phyloP scores from a whole-genome alignment of 2,113 vertebrate species.

The Cricetomys ansorgei region DNA sequence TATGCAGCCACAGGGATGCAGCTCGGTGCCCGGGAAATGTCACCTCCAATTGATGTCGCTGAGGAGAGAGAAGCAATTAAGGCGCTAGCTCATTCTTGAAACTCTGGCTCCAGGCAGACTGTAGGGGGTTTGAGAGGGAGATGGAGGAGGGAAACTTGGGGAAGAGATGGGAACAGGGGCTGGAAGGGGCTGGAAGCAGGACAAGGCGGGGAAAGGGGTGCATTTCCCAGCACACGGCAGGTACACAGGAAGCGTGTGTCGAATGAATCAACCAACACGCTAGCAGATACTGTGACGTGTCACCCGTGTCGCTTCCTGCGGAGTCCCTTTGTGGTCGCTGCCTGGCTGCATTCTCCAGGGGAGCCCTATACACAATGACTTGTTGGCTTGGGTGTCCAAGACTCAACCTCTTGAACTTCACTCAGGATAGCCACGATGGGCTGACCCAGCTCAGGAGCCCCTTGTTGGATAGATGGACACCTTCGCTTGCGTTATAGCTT shows the following conservation, averaged over 20 bases:
- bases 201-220: background rate
- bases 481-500: background rate
- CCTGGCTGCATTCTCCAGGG: background rate
- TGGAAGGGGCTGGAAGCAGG: background rate
- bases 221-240: background rate
- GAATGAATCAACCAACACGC: background rate
- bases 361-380: background rate
- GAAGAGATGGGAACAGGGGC: background rate
- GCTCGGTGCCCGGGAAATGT: slow-evolving; percentile 86
- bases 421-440: background rate
- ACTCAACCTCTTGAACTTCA: background rate
- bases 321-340: background rate
- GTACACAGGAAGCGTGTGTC: background rate
- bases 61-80: slow-evolving; percentile 78
- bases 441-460: background rate
- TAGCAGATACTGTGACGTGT: background rate
- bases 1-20: slow-evolving; percentile 88
- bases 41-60: slow-evolving; percentile 86
- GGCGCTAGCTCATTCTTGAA: slow-evolving; percentile 68
- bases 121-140: background rate
- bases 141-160: background rate
- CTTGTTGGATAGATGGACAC: background rate
- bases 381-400: background rate
- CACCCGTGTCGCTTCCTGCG: background rate
- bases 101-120: slow-evolving; percentile 67